Conservation (phyloP, 2,888 invertebrate species). For the Coenonympha glycerion region DNA sequence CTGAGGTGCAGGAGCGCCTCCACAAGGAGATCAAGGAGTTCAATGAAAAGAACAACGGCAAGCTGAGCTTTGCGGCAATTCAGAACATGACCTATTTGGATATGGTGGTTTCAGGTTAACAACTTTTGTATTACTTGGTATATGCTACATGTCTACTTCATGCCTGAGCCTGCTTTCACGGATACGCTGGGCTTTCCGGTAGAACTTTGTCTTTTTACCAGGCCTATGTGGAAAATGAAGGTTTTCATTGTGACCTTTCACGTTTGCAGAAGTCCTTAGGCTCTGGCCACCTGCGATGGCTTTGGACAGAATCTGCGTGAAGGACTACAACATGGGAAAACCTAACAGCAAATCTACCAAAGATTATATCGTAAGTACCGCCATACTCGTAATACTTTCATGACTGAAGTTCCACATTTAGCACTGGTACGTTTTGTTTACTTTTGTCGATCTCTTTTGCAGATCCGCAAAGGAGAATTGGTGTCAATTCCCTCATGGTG, state of each 20-base stretch:
- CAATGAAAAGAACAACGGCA: conserved; percentile 42
- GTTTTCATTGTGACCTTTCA: too few species aligned
- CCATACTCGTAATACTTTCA: too few species aligned
- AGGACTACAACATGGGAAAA: conserved; percentile 64
- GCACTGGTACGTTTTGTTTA: too few species aligned
- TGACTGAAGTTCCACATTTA: too few species aligned
- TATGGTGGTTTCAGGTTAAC: conserved; percentile 66
- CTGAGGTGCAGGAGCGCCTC: conserved; percentile 68
- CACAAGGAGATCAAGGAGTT: conserved; percentile 65
- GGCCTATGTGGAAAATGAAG: too few species aligned
- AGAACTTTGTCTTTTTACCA: too few species aligned
- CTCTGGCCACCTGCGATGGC: conserved; percentile 61
- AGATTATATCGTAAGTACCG: conserved; percentile 58
- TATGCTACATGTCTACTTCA: too few species aligned
- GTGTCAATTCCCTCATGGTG: conserved; percentile 52
- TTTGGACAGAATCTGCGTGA: conserved; percentile 66
- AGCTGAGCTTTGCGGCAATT: conserved; percentile 57
- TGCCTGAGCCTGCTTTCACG: too few species aligned
- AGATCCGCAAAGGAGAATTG: conserved; percentile 48
- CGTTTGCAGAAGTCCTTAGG: conserved; percentile 58
- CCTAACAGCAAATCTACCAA: conserved; percentile 40
- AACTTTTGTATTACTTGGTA: too few species aligned
- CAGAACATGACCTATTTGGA: conserved; percentile 73
- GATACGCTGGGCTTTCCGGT: too few species aligned
- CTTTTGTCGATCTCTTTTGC: conserved; percentile 4